Evolutionary conservation across 2,797 vertebrate species (phyloP), one percentile per base, ranked within the genome.

Genomic region (Acestrorhynchus altus): DNA sequence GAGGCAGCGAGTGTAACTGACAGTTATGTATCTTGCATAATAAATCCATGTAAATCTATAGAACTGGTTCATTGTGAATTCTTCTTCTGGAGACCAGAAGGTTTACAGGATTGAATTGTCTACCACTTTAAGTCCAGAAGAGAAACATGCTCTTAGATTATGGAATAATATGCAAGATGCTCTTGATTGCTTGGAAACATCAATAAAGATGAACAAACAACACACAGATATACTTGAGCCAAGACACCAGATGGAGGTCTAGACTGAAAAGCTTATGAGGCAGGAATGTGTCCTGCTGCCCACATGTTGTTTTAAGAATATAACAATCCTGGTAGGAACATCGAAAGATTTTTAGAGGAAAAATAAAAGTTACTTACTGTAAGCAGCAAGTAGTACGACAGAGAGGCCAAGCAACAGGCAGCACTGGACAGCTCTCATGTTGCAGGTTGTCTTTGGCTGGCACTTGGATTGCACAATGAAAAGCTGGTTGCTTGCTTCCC

Each of bases 401-500:
- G 89, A 83, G 74, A 92, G 81, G 87, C 93, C 89, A 76, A 95
- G 77, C 51, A 95, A 88, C 18, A 90, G 83, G 84, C 88, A 92
- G 88, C 70, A 85, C 20, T 76, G 84, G 82, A 89, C 83, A 74
- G 90, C 88, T 87, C 89, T 87, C 96, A 97, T 96, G 90, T 77
- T 81, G 88, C 81, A 85, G 82, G 47, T 80, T 83, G 83, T 90
- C 77, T 82, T 85, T 49, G 75, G 84, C 69, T 73, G 86, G 79
- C 85, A 87, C 60, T 63, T 63, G 83, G 85, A 86, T 89, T 79
- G 85, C 86, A 84, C 88, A 87, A 87, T 86, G 84, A 88, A 93
- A 92, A 92, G 87, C 87, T 88, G 86, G 74, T 89, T 92, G 94
- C 92, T 93, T 92, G 91, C 84, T 87, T 84, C 83, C 86, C 90